Percentiles rank a stretch among this genome's conserved stretches.
Evolutionary conservation across 2,113 vertebrate species (phyloP).

Genomic region (Haliaeetus leucogaster): DNA sequence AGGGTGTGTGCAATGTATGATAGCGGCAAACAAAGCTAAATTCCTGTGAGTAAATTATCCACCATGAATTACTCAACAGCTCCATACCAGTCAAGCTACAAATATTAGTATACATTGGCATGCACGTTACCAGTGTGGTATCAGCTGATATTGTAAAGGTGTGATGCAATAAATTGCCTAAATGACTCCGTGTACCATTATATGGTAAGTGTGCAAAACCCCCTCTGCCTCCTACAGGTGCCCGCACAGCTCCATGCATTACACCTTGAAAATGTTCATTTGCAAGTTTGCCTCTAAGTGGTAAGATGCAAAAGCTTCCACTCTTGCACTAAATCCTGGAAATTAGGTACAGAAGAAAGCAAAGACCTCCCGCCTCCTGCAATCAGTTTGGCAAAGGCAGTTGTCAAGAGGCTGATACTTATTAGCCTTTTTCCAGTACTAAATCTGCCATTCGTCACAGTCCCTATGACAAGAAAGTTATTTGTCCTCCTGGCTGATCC

Average conservation of each 20-base stretch:
- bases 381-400: not conserved
- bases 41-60: not conserved
- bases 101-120: not conserved
- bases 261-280: not conserved
- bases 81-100: not conserved
- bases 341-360: not conserved
- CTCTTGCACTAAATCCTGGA: not conserved
- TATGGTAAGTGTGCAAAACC: not conserved
- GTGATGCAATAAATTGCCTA: not conserved
- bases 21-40: not conserved
- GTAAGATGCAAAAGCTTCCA: not conserved
- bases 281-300: not conserved
- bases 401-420: not conserved
- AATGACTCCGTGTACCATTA: fast-evolving
- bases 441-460: not conserved
- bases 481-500: not conserved
- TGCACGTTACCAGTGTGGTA: not conserved
- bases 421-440: not conserved
- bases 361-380: not conserved
- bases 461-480: not conserved
- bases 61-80: not conserved
- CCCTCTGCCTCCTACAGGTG: not conserved
- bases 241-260: not conserved
- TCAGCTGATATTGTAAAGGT: not conserved
- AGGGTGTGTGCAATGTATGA: not conserved